These are phyloP conservation scores for Lontra canadensis DNA, from an alignment of 2,113 vertebrate genomes.

Conservation along the genomic window DNA sequence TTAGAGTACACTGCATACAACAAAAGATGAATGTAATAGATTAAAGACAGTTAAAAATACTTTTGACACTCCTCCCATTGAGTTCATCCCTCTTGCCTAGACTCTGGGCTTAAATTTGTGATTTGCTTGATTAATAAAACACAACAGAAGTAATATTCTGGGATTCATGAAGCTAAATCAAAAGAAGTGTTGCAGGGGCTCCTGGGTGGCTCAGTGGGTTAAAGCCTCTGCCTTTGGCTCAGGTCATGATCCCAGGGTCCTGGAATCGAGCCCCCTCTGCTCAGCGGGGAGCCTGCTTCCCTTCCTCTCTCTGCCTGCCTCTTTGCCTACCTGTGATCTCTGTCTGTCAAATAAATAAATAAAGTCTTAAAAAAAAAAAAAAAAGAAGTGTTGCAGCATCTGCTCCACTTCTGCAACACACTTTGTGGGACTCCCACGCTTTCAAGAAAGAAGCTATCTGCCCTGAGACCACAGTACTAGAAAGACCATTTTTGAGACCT, in stretches of 20 bases:
- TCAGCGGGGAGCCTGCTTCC: too few relatives aligned
- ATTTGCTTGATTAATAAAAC: background rate
- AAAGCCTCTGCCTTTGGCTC: too few relatives aligned
- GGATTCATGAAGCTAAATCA: background rate
- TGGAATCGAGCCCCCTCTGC: too few relatives aligned
- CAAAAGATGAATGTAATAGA: background rate
- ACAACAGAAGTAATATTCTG: background rate
- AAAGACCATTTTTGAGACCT: background rate
- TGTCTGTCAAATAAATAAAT: too few relatives aligned
- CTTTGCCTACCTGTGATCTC: too few relatives aligned
- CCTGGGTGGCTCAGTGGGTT: too few relatives aligned
- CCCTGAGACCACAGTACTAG: background rate
- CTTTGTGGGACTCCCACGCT: background rate
- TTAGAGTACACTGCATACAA: background rate
- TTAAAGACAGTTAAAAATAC: background rate
- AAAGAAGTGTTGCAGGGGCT: background rate
- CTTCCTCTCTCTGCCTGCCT: too few relatives aligned
- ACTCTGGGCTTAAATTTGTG: background rate
- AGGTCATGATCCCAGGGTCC: too few relatives aligned
- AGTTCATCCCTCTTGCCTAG: background rate
- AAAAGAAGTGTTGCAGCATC: background rate
- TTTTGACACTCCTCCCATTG: fast-evolving
- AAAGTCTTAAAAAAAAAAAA: too few relatives aligned
- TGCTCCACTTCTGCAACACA: background rate
- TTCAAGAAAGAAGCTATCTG: background rate